Base-by-base conservation (phyloP, 64 coral and sea anemone genomes). In the Montipora efflorescens region DNA sequence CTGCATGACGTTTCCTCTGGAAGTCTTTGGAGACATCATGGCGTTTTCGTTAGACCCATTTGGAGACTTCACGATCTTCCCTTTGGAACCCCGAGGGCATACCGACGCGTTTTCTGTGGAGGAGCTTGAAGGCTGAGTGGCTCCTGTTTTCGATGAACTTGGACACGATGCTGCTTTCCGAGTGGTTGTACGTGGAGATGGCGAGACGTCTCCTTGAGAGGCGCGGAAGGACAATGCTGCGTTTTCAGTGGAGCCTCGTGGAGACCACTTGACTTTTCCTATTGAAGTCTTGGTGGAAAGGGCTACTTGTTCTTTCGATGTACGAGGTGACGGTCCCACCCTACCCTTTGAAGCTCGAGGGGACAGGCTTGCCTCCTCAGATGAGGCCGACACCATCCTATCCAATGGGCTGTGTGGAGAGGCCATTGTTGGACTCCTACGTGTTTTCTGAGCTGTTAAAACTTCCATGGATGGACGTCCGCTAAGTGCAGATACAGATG, bases 241-340 rank as follows among this genome's bases (percentile, higher is more conserved):
- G 14, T 21, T 48, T 45, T 78, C 62, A 44, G 52, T 48, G 67
- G 88, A 79, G 7, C 23, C 15, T 13, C 75, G 57, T 77, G 73
- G 59, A 59, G 85, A 21, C 21, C 20, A 8, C 20, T 19, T 55
- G 43, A 77, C 15, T 4, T 16, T 58, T 78, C 89, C 69, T 22
- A 47, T 83, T 53, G 70, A 72, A 13, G 5, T 64, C 55, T 48
- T 87, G 2, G 43, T 8, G 11, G 80, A 77, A 1, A 87, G 5
- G 22, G 67, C 75, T 10, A 59, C 44, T 25, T 50, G 58, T 81
- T 90, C 77, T 45, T 66, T 89, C 52, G 78, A 78, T 47, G 2
- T 67, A 16, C 52, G 23, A 1, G 75, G 81, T 79, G 81, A 67
- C 18, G 83, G n/a, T 53, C 19, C 76, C 13, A 36, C 14, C 5